Conservation (phyloP, 2,113 vertebrate genomes). For the Myanophis thanlyinensis region DNA sequence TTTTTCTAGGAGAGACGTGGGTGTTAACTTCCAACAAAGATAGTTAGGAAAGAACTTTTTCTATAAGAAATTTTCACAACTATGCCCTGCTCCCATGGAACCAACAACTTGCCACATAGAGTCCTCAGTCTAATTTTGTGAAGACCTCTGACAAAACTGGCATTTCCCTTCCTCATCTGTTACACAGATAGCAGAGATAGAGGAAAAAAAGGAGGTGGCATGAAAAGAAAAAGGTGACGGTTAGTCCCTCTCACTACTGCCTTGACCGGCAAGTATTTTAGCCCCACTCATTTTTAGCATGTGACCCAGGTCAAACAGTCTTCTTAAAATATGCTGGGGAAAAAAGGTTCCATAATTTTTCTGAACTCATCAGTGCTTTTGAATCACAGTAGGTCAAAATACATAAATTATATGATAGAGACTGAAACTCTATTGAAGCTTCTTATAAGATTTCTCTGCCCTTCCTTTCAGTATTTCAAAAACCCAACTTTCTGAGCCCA, state of each 20-base stretch:
- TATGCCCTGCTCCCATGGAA: neutral
- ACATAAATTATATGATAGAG: neutral
- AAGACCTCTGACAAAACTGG: neutral
- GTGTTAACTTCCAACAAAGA: too few relatives aligned
- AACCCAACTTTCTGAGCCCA: neutral
- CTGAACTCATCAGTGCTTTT: neutral
- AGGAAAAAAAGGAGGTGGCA: neutral
- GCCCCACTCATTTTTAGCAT: neutral
- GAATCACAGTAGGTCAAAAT: neutral
- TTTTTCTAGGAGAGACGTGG: too few relatives aligned
- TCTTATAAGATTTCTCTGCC: neutral
- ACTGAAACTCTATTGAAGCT: neutral
- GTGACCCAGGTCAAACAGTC: neutral
- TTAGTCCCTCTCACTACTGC: neutral
- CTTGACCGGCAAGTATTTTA: neutral
- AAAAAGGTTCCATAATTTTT: neutral
- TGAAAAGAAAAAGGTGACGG: neutral
- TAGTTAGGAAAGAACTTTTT: neutral
- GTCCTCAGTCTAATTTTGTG: neutral
- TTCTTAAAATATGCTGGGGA: neutral
- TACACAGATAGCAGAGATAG: neutral
- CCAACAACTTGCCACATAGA: neutral
- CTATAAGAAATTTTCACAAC: neutral
- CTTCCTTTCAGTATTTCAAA: neutral
- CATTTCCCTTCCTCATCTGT: neutral